phyloP scores from a whole-genome alignment of 2,888 invertebrate species.

The Orchesellides sinensis region DNA sequence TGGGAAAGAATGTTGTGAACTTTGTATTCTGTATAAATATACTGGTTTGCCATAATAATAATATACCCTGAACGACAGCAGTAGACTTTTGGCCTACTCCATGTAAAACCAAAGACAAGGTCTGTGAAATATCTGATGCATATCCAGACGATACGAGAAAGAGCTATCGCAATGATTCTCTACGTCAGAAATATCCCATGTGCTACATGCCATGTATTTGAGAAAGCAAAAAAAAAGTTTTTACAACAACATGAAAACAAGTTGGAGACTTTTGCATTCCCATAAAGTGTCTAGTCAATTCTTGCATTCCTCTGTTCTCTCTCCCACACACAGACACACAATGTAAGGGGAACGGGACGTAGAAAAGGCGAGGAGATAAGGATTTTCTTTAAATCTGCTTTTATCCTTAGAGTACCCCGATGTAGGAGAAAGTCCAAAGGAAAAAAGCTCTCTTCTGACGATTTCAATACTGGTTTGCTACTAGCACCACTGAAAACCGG shows the following conservation, averaged over 20 bases:
- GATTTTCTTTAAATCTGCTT: too few species aligned
- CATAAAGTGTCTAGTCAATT: background rate
- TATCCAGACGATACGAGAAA: too few species aligned
- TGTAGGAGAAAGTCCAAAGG: background rate
- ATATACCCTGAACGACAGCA: too few species aligned
- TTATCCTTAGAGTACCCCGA: too few species aligned
- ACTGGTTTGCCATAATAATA: too few species aligned
- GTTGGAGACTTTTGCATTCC: background rate
- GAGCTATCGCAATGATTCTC: conserved; percentile 33
- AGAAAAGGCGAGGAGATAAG: background rate
- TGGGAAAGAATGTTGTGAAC: too few species aligned
- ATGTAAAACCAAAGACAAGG: background rate
- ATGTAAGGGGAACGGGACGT: background rate
- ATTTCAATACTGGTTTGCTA: conserved; percentile 13
- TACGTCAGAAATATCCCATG: conserved; percentile 18
- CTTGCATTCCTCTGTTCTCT: background rate
- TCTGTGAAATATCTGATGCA: too few species aligned
- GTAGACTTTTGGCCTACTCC: background rate
- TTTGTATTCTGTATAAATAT: too few species aligned
- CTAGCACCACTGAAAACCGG: background rate
- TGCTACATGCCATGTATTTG: conserved; percentile 7
- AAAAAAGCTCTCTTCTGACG: background rate
- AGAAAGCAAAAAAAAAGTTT: background rate
- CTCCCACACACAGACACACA: background rate
- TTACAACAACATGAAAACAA: background rate